Base-by-base conservation (phyloP, 1,140 invertebrate genomes). In the Copidosoma floridanum region DNA sequence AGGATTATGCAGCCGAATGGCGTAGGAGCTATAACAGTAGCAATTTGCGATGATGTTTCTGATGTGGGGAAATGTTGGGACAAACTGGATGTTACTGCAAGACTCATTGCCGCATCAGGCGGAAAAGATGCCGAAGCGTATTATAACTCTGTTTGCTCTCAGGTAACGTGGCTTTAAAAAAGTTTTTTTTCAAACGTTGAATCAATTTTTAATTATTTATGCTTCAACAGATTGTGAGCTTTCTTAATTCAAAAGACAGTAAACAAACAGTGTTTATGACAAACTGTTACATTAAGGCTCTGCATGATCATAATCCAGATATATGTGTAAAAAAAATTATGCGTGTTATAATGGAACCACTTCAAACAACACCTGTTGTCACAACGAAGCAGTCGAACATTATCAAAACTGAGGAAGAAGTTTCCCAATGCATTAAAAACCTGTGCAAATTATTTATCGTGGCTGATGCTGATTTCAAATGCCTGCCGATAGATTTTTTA, bases 81-180 rank as follows among this genome's bases (percentile, higher is more conserved):
- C 65, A 85, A 85, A 77, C 75, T 89, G 67, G 84, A 89, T 67
- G 74, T 85, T 67, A 79, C 89, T 58, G 84, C 83, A 29, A 85
- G 82, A 75, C 80, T 91, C 52, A 81, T 91, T 57, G 73, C 82
- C 38, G 76, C 77, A 41, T 84, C 83, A 56, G 84, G 85, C 65
- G 80, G 80, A 37, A 68, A 63, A 53, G 66, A 77, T 46, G 48
- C 77, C 37, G 82, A 87, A 27, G 68, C 77, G 65, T 84, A 86
- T 65, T 86, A 86, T 60, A 64, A 74, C 53, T 67, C 74, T 32
- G 51, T 81, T 61, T 78, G 71, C 44, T 46, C 64, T 23, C 79
- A 80, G 71, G 78, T 80, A 67, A 48, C 29, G 44, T 63, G 12
- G 44, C 37, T n/a, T n/a, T n/a, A 21, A 53, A 18, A 43, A 56